These are phyloP conservation scores for Falco punctatus DNA, from an alignment of 2,113 vertebrate genomes.

Conservation along the genomic window DNA sequence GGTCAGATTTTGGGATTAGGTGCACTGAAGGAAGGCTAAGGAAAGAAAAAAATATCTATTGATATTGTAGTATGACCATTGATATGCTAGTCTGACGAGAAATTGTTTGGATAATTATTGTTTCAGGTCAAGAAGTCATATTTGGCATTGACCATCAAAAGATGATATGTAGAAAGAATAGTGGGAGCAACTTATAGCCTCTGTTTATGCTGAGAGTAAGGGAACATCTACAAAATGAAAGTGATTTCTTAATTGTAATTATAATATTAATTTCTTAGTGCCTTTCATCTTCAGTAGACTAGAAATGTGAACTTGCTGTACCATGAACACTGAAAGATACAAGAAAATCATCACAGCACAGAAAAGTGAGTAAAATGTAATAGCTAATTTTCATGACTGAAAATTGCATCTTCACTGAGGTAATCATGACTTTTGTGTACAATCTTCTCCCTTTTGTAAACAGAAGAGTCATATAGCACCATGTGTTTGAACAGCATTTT, in stretches of 20 bases:
- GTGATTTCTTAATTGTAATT: background rate
- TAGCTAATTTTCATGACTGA: background rate
- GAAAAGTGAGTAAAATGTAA: background rate
- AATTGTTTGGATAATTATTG: background rate
- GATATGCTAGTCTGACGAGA: background rate
- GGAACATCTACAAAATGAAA: background rate
- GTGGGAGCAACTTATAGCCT: background rate
- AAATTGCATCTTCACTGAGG: background rate
- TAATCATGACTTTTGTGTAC: background rate
- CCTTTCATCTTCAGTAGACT: background rate
- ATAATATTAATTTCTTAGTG: background rate
- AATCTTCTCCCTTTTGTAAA: background rate
- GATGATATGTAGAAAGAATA: background rate
- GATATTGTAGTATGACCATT: background rate
- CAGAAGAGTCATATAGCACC: fast-evolving
- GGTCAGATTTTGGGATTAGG: background rate
- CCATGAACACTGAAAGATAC: background rate
- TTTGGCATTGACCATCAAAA: background rate
- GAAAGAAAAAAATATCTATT: background rate
- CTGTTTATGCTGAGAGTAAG: background rate
- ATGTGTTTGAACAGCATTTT: background rate
- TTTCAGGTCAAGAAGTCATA: background rate
- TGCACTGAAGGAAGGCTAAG: background rate
- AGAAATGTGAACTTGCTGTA: background rate
- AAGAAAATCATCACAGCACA: background rate